These are phyloP conservation scores for Drosophila lacicola DNA, from an alignment of 2,888 invertebrate genomes.

Conservation along the genomic window DNA sequence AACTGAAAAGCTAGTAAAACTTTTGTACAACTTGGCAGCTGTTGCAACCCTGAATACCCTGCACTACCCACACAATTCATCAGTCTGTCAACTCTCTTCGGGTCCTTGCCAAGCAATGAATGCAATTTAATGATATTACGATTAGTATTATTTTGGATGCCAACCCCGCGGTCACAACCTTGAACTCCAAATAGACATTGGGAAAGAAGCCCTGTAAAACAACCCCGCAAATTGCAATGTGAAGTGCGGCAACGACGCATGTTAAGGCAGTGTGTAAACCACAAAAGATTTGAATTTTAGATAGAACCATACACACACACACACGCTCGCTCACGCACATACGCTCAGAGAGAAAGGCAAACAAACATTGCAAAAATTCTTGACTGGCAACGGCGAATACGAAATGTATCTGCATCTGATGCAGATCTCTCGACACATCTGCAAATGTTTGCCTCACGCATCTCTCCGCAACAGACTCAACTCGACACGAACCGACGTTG, in stretches of 20 bases:
- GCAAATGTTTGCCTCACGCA: conserved; percentile 60
- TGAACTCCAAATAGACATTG: conserved; percentile 51
- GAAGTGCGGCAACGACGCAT: conserved; percentile 65
- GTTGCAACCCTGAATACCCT: conserved; percentile 3
- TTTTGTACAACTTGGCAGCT: background rate
- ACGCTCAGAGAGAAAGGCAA: conserved; percentile 42
- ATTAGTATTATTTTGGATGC: conserved; percentile 37
- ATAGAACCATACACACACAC: conserved; percentile 50
- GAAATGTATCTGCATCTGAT: conserved; percentile 60
- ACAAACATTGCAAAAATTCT: conserved; percentile 58
- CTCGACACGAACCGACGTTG: conserved; percentile 29
- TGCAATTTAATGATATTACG: conserved; percentile 73
- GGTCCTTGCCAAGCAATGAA: conserved; percentile 46
- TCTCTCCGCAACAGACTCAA: conserved; percentile 8
- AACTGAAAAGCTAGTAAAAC: background rate
- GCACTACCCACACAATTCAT: conserved; percentile 22
- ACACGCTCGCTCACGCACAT: background rate
- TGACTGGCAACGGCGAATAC: conserved; percentile 58
- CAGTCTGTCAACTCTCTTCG: conserved; percentile 22
- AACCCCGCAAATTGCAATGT: conserved; percentile 70
- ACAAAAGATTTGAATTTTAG: conserved; percentile 80
- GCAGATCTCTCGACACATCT: conserved; percentile 61
- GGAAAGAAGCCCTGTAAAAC: conserved; percentile 34
- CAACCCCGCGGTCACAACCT: conserved; percentile 55
- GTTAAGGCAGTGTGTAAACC: conserved; percentile 54